Conservation (phyloP, 2,888 invertebrate genomes). For the Drosophila demipolita region DNA sequence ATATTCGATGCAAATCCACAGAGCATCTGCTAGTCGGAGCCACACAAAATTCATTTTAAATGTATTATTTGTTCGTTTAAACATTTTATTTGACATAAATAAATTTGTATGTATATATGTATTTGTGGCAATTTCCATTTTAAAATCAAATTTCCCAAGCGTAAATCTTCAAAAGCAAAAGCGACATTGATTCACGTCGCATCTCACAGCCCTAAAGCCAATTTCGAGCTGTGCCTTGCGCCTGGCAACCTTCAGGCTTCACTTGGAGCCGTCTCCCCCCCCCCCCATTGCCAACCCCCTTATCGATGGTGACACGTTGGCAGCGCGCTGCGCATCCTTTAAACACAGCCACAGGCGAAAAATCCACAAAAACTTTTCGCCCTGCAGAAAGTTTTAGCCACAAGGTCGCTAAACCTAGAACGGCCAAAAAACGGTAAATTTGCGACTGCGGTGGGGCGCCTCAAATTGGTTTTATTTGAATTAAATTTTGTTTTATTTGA, state of each 20-base stretch:
- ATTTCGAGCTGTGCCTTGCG: slow-evolving; percentile 59
- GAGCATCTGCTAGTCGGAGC: background rate
- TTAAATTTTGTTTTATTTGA: slow-evolving; percentile 78
- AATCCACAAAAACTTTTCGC: slow-evolving; percentile 57
- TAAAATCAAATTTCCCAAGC: slow-evolving; percentile 63
- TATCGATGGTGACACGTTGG: slow-evolving; percentile 59
- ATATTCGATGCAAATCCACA: background rate
- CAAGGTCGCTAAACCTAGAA: slow-evolving; percentile 66
- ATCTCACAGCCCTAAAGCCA: slow-evolving; percentile 38
- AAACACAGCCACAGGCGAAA: slow-evolving; percentile 19
- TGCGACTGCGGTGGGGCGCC: slow-evolving; percentile 19
- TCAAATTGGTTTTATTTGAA: slow-evolving; percentile 78
- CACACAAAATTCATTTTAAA: background rate
- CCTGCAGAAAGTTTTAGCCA: slow-evolving; percentile 64
- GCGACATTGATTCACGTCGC: slow-evolving; percentile 54
- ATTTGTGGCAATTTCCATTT: slow-evolving; percentile 43
- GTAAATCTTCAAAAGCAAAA: slow-evolving; percentile 67
- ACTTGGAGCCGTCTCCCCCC: slow-evolving; percentile 21
- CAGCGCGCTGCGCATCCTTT: slow-evolving; percentile 41
- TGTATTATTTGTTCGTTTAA: background rate
- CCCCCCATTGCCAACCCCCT: background rate
- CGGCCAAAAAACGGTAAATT: slow-evolving; percentile 55
- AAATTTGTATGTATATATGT: slow-evolving; percentile 1
- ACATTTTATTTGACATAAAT: slow-evolving; percentile 6
- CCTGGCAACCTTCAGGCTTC: slow-evolving; percentile 21